Evolutionary conservation across 2,888 invertebrate species (phyloP).

Genomic region (Tiliacea aurago): DNA sequence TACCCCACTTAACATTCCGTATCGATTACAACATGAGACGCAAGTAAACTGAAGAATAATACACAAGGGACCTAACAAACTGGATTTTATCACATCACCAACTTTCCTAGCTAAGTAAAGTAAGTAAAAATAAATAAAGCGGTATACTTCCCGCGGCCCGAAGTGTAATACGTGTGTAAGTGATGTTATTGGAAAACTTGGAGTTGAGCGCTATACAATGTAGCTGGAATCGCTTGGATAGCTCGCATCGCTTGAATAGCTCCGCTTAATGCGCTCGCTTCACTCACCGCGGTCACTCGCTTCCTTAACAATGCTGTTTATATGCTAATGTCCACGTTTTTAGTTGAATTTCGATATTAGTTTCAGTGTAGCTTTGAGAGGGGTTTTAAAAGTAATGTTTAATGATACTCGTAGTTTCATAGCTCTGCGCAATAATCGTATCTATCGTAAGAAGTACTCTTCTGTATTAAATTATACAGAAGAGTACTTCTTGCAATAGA

Average conservation of each 20-base stretch:
- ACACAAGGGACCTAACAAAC: constrained; percentile 54
- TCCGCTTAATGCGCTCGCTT: constrained; percentile 44
- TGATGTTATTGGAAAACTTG: constrained; percentile 78
- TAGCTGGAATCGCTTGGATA: constrained; percentile 49
- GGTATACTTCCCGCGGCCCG: constrained; percentile 52
- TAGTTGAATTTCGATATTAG: constrained; percentile 38
- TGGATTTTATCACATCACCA: constrained; percentile 59
- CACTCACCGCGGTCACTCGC: constrained; percentile 53
- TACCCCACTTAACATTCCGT: constrained; percentile 31
- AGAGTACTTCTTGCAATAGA: too few relatives aligned
- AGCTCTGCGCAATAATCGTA: constrained; percentile 1
- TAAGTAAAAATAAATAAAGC: constrained; percentile 55
- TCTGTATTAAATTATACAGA: not conserved
- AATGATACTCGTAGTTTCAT: not conserved
- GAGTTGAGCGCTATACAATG: constrained; percentile 71
- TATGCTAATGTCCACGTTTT: constrained; percentile 51
- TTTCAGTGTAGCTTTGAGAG: not conserved
- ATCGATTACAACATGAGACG: constrained; percentile 22
- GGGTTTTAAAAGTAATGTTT: not conserved
- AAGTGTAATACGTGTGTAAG: constrained; percentile 62
- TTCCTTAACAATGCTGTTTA: constrained; percentile 51
- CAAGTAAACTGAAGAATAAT: constrained; percentile 45
- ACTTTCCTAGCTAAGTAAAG: constrained; percentile 46
- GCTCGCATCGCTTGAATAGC: constrained; percentile 45
- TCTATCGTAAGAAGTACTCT: not conserved